phyloP scores from a whole-genome alignment of 2,888 invertebrate genomes.

The Synanthedon tipuliformis region DNA sequence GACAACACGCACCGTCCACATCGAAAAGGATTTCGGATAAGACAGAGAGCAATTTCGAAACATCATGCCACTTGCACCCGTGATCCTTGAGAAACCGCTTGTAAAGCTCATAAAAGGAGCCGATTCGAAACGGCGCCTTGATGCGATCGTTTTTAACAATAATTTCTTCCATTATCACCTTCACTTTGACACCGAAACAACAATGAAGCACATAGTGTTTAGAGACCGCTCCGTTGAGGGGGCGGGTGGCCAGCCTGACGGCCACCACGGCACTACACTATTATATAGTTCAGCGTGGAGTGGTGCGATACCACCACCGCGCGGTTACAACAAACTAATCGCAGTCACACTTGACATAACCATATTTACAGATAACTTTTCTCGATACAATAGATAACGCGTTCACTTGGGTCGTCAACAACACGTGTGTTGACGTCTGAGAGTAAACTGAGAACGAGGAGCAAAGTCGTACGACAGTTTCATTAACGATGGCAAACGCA shows the following conservation, averaged over 20 bases:
- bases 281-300: conserved; percentile 1
- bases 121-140: conserved; percentile 38
- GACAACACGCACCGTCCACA: conserved; percentile 53
- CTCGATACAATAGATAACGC: conserved; percentile 3
- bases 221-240: conserved; percentile 13
- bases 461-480: conserved; percentile 29
- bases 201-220: conserved; percentile 10
- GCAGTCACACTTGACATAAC: neutral
- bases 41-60: conserved; percentile 52
- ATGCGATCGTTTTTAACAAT: conserved; percentile 38
- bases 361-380: neutral
- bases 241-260: conserved; percentile 50
- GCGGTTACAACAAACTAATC: neutral
- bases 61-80: conserved; percentile 63
- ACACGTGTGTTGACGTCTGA: conserved; percentile 18
- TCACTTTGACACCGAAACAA: conserved; percentile 12
- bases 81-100: conserved; percentile 61
- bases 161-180: conserved; percentile 46
- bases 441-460: conserved; percentile 35
- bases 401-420: neutral
- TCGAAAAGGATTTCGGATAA: conserved; percentile 60
- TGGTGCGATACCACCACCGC: conserved; percentile 18
- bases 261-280: conserved; percentile 46
- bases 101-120: conserved; percentile 57
- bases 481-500: conserved; percentile 48